These are phyloP conservation scores for Netelia virgata DNA, from an alignment of 2,888 invertebrate species.

Conservation along the genomic window DNA sequence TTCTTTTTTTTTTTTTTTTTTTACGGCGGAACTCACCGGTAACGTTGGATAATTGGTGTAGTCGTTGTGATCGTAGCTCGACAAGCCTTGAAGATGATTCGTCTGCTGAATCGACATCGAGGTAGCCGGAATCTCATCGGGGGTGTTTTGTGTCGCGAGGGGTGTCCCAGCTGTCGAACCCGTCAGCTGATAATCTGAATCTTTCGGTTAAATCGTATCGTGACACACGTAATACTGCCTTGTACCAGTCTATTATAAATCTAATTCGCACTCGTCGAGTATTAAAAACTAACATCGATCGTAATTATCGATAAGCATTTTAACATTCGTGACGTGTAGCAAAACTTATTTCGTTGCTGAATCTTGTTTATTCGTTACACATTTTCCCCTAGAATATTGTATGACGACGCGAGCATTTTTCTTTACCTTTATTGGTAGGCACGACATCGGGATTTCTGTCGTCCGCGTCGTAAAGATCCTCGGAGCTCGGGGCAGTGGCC, in stretches of 20 bases:
- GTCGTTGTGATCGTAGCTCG: slow-evolving; percentile 80
- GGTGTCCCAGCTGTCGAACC: slow-evolving; percentile 90
- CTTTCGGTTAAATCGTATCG: slow-evolving; percentile 80
- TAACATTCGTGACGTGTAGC: background rate
- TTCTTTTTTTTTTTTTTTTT: background rate
- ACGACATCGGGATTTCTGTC: slow-evolving; percentile 95
- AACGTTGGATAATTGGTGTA: slow-evolving; percentile 84
- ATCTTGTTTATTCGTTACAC: too few species aligned
- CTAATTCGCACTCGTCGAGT: background rate
- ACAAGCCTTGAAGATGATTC: slow-evolving; percentile 82
- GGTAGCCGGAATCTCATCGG: slow-evolving; percentile 81
- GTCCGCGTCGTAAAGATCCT: slow-evolving; percentile 91
- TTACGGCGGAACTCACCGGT: slow-evolving; percentile 78
- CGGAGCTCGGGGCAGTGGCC: slow-evolving; percentile 85
- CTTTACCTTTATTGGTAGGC: slow-evolving; percentile 93
- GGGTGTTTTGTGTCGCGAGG: slow-evolving; percentile 85
- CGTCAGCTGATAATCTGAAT: slow-evolving; percentile 90
- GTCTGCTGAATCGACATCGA: slow-evolving; percentile 80
- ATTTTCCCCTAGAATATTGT: too few species aligned
- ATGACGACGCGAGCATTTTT: background rate
- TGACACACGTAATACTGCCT: slow-evolving; percentile 45
- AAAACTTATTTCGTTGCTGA: background rate
- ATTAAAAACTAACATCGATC: background rate
- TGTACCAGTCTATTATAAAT: slow-evolving; percentile 15
- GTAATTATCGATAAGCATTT: background rate